Evolutionary conservation across 2,113 vertebrate genomes (phyloP), one percentile per base, ranked within the genome.

Genomic region (Xiphophorus maculatus): DNA sequence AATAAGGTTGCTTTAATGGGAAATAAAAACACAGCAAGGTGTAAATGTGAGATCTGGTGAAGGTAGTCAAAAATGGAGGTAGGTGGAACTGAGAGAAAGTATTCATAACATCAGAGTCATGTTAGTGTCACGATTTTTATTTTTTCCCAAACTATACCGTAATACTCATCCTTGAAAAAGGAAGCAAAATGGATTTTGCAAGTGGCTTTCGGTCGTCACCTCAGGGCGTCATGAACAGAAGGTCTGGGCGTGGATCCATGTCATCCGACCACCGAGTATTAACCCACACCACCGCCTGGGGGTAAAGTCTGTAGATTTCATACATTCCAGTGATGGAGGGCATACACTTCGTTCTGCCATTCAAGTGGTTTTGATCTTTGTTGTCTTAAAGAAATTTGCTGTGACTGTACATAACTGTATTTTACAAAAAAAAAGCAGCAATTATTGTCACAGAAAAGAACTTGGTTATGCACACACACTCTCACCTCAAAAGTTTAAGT

Each of bases 1-100:
- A 12, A 14, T 28, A 69, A 80, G 72, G 85, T 70, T 74, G 76
- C 77, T 79, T 90, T 76, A 87, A 84, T 88, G 67, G 75, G 84
- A 86, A 88, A 87, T 58, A 11, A 48, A 22, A 85, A 83, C 76
- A 71, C 84, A 88, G 79, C 80, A 88, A 93, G 86, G 82, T 91
- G 88, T 81, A 76, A 85, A 87, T 76, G 75, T 74, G 71, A 80
- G 84, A 79, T 77, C 68, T 62, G 61, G 71, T 12, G 1, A 35
- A 80, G 66, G 73, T 44, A 71, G 33, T 27, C 61, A 69, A 69
- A 72, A 83, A 74, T 19, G 80, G 70, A 83, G 88, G 76, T 77
- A 81, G 35, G 33, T 15, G 10, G 25, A 63, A 60, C 73, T 44
- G 64, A n/a, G n/a, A 25, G 30, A 64, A 44, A 5, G 8, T 3